Evolutionary conservation across 2,888 invertebrate genomes (phyloP), one percentile per base, ranked within the genome.

Genomic region (Amphimallon solstitiale): DNA sequence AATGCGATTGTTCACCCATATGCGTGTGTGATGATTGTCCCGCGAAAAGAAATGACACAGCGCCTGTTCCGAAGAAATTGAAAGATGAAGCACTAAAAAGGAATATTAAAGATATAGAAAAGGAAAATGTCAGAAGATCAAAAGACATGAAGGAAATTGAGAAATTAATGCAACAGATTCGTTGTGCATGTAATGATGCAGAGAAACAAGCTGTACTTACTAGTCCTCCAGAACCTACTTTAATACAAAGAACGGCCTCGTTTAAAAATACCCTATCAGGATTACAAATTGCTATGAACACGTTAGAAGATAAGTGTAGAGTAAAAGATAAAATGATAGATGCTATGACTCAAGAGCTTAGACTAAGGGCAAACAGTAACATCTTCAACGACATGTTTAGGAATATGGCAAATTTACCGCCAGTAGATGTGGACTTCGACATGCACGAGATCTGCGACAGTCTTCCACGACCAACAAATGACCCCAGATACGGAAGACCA

Each of bases 261-360:
- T 71, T 62, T 29, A 65, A 64, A 35, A 65, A 48, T 9, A 73
- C 73, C 2, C 21, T 75, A 34, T 71, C 73, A 0, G 77, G 76
- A 7, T 65, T 81, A 38, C 77, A 80, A 64, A 65, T 79, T 67
- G 77, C 80, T 7, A 66, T 81, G 38, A 67, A 70, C 3, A 75
- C 74, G 35, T 68, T 81, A 15, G 77, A 79, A 66, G 72, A 76
- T 21, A 80, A 81, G 65, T 80, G 80, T 63, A 75, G 73, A 54
- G 75, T 76, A 2, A 81, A 81, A 65, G 81, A 81, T 70, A 72
- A 70, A 23, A 75, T 81, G 75, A 81, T 81, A 54, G 74, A 76
- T 6, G 76, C 75, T 0, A 77, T 81, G 76, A 77, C 78, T 10
- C 72, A 76, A 2, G 79, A 81, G 63, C 68, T 81, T 29, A 72